Base-by-base conservation (phyloP, 2,888 invertebrate genomes). In the Xestia ashworthii region DNA sequence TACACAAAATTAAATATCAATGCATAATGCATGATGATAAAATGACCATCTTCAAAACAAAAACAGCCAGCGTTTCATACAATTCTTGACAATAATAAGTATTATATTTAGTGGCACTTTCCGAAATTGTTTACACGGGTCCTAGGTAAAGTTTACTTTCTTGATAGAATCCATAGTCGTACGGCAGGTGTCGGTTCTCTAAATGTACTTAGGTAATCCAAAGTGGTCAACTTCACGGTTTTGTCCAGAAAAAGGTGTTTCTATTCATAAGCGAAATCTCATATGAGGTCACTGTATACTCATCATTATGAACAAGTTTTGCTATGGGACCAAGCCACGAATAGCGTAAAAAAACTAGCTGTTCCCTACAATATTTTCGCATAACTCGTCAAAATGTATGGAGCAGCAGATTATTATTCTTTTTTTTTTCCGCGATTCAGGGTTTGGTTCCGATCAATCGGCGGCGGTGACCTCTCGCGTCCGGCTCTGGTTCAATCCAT, bases 121-220 rank as follows among this genome's bases (percentile, higher is more conserved):
- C 76, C 80, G 79, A 87, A 87, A 90, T 89, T 91, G 89, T 91
- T 89, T 89, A 85, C 84, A 72, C 83, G 69, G 82, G 79, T 83
- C 85, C 88, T 89, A 81, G 82, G 84, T 86, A 88, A 91, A 89
- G 89, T 89, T 90, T 89, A 81, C 82, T 85, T 84, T 89, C 83
- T 86, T 90, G 83, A 89, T 89, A 87, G 86, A 88, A 88, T 86
- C 80, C 79, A 81, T 78, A 81, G 73, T 65, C 73, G 77, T 74
- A 73, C 78, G 66, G 58, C 12, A 62, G 64, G 71, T 66, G 69
- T 73, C 44, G 38, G 68, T 83, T 74, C 69, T 60, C 38, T 25
- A 19, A 81, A 81, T 72, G 44, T 44, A 44, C 44, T 12, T 69
- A 48, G n/a, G 65, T 65, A 44, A 67, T 68, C 46, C 22, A 25